Base-by-base conservation (phyloP, 2,797 vertebrate genomes). In the Amblyraja radiata region DNA sequence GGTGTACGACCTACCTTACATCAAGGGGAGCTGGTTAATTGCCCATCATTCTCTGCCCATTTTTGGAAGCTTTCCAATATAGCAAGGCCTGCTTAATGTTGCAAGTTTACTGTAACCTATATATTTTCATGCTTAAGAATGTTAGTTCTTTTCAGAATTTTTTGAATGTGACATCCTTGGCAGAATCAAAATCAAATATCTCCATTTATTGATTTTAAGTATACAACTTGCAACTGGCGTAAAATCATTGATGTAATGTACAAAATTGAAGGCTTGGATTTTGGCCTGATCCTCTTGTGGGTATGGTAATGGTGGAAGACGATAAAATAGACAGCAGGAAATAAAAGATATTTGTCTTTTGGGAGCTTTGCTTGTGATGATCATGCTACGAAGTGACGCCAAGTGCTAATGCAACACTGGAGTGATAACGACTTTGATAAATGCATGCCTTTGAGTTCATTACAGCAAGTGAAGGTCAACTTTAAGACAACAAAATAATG, bases 1-100 rank as follows among this genome's bases (percentile, higher is more conserved):
- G 54, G 23, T 58, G 14, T 61, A 25, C 25, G 14, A 9, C 11
- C 54, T 61, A 28, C 81, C 58, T 61, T 84, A 10, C 54, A 61
- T 80, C 36, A 80, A 61, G 71, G 71, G 18, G 71, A 74, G 21
- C 71, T 74, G 71, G 71, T 74, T 74, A 74, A 74, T 74, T 74
- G 71, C 21, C 71, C 71, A 74, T 74, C 71, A 74, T 23, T 21
- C 71, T 21, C 18, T 74, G 71, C 71, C 18, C 21, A 74, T 74
- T 25, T 74, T 74, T 74, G 71, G 71, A 54, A 25, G 46, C 46
- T 25, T 4, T 61, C 23, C 21, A 61, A 14, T 63, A 25, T 63
- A 98, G 97, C 96, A 96, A 95, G 96, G 97, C 96, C 96, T 96
- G 96, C 96, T 96, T 96, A 97, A 97, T 96, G 97, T 97, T 96